phyloP scores from a whole-genome alignment of 2,113 vertebrate species.

The Corvus hawaiiensis region DNA sequence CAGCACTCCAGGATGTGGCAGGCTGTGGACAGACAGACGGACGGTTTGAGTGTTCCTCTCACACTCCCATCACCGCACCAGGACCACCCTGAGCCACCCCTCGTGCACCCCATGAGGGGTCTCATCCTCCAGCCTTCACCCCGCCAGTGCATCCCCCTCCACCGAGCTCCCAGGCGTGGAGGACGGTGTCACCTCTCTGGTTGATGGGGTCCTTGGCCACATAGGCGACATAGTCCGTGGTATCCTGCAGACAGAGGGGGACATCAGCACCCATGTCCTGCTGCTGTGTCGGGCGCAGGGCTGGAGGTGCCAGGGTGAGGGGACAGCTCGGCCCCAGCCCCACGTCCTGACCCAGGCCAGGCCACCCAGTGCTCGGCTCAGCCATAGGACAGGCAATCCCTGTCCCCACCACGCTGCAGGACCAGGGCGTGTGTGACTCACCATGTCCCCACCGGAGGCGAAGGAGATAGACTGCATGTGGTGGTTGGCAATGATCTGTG shows the following conservation, averaged over 20 bases:
- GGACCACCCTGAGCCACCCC: neutral
- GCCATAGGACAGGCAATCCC: neutral
- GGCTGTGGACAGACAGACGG: slow-evolving; percentile 57
- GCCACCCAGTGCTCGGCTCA: rapidly evolving
- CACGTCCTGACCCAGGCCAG: rapidly evolving
- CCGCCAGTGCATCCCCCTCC: neutral
- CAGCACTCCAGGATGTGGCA: slow-evolving; percentile 97
- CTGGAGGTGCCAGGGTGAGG: rapidly evolving
- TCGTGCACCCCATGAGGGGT: rapidly evolving
- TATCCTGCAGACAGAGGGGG: slow-evolving; percentile 77
- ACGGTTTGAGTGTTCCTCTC: rapidly evolving
- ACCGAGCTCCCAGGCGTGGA: rapidly evolving
- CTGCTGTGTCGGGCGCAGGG: neutral
- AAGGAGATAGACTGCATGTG: slow-evolving; percentile 89
- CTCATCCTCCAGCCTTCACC: neutral
- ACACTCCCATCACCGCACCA: rapidly evolving
- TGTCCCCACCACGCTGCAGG: neutral
- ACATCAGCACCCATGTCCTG: neutral
- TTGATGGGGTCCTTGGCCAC: slow-evolving; percentile 83
- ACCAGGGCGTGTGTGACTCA: neutral
- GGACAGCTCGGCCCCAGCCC: neutral
- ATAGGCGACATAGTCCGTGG: slow-evolving; percentile 79
- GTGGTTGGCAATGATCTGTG: slow-evolving; percentile 86
- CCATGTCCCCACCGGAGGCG: slow-evolving; percentile 86
- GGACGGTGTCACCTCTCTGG: slow-evolving; percentile 73